A percentile compares a stretch with the other conserved stretches of the same genome.
Conservation (phyloP, 2,797 vertebrate species). For the Balearica regulorum region DNA sequence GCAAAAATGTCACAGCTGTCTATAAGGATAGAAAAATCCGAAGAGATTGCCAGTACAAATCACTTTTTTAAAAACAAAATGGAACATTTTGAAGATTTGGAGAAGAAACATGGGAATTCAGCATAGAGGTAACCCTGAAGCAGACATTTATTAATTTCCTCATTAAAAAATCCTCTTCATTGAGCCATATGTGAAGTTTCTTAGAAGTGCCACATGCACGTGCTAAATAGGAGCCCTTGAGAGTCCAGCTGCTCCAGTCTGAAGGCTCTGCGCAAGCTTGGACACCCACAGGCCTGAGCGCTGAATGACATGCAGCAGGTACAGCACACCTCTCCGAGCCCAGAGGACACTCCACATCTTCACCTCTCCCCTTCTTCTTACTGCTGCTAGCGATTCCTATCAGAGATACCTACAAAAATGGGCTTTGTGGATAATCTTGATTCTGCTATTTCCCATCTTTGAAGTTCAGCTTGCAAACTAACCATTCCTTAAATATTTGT, state of each 20-base stretch:
- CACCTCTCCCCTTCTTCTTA: background rate
- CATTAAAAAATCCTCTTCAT: background rate
- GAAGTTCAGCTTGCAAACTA: background rate
- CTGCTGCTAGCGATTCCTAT: background rate
- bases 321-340: background rate
- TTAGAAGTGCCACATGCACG: background rate
- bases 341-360: background rate
- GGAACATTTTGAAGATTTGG: background rate
- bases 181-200: background rate
- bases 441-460: background rate
- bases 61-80: background rate
- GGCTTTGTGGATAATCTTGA: background rate
- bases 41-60: background rate
- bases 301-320: fast-evolving
- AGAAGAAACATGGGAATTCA: background rate
- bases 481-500: background rate
- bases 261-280: fast-evolving
- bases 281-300: background rate
- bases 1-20: background rate
- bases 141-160: background rate
- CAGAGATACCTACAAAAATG: background rate
- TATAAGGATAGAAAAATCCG: background rate
- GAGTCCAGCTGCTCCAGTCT: fast-evolving
- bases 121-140: background rate
- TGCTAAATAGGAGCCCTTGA: background rate